Base-by-base conservation (phyloP, 2,797 vertebrate species). In the Crenichthys baileyi region DNA sequence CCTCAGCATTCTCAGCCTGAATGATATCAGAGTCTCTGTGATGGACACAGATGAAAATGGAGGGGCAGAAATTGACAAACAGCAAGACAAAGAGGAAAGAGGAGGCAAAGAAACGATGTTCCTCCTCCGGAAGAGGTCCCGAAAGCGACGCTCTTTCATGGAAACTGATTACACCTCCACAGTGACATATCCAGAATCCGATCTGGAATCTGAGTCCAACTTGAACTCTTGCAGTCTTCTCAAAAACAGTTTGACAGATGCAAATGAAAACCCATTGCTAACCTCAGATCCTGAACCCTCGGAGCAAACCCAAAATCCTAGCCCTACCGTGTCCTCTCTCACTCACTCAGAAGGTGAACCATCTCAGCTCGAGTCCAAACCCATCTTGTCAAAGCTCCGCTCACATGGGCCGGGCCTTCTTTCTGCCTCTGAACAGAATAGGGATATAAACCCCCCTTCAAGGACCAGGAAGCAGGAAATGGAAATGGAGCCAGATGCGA, bases 401-500 rank as follows among this genome's bases (percentile, higher is more conserved):
- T 76, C 73, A 0, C 81, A 48, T 31, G 76, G 68, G 60, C 71
- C 63, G 5, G 46, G 51, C 5, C 79, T 78, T 74, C 56, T 63
- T 5, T 60, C 41, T 81, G 60, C 84, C 65, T 61, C 6, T 24
- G 83, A 86, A 7, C 84, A 81, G 16, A 61, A 26, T 0, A 77
- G 22, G 80, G 82, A 88, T 16, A 6, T 65, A 60, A 78, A 72
- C 0, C 8, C 63, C 8, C 3, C 84, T 18, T 70, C 76, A 72
- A 92, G 82, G 44, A 91, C 29, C 80, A 91, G 77, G 94, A 94
- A 74, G 77, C 94, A 88, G 85, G 94, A 95, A 12, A 96, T 96
- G 95, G 95, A 98, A 89, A 96, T 95, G 96, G 96, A 98, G 88
- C 96, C 97, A 0, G 97, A 97, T 36, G 92, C 96, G 15, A 95